Conservation (phyloP, 2,113 vertebrate genomes). For the Campylomormyrus numenius region DNA sequence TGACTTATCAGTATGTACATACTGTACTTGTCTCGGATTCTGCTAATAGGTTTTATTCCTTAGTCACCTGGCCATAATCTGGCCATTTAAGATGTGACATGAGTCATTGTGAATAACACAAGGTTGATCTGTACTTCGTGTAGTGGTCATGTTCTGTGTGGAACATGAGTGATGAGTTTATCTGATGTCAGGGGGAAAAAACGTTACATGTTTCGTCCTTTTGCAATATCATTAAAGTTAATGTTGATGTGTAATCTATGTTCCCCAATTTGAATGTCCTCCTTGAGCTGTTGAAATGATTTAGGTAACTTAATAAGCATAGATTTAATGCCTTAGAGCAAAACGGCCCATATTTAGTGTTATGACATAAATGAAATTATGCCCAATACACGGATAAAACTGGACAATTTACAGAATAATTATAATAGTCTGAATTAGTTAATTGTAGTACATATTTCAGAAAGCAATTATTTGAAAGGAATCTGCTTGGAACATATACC, state of each 20-base stretch:
- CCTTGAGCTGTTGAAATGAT: background rate
- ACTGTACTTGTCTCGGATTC: background rate
- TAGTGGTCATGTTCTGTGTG: background rate
- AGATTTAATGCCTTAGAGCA: background rate
- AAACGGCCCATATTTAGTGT: background rate
- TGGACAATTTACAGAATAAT: background rate
- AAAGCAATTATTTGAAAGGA: background rate
- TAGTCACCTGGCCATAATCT: background rate
- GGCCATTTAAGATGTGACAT: background rate
- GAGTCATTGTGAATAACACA: background rate
- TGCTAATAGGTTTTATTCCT: background rate
- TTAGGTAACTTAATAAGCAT: background rate
- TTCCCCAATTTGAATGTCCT: background rate
- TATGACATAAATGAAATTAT: background rate
- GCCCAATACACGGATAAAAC: background rate
- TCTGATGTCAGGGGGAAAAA: background rate
- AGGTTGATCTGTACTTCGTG: background rate
- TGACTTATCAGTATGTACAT: background rate
- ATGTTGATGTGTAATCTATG: background rate
- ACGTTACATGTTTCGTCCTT: background rate
- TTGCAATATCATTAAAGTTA: background rate
- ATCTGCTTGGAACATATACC: background rate
- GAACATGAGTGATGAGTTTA: background rate
- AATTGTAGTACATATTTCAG: background rate
- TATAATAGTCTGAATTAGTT: too few species aligned